Percentiles rank a stretch among this genome's conserved stretches.
Evolutionary conservation across 2,797 vertebrate genomes (phyloP).

Genomic region (Dryobates pubescens): DNA sequence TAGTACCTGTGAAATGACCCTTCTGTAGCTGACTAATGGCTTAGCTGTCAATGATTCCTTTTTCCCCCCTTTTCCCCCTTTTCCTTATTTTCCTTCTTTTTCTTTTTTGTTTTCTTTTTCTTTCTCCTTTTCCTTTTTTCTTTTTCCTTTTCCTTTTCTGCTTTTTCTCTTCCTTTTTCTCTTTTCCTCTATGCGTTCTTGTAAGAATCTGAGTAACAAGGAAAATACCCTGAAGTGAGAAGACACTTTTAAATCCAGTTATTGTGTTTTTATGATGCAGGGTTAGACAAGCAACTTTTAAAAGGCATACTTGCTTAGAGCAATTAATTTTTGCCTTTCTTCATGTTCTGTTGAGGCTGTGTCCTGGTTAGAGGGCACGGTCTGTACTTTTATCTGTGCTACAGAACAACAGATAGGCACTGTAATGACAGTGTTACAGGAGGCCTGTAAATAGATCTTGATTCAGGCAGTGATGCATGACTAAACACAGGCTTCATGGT

Average conservation of each 20-base stretch:
- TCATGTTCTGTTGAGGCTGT: not conserved
- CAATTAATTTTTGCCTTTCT: not conserved
- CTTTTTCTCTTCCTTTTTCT: not conserved
- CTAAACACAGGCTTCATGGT: not conserved
- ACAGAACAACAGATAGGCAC: rapidly evolving
- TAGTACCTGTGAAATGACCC: not conserved
- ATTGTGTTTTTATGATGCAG: not conserved
- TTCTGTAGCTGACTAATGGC: not conserved
- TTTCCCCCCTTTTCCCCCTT: not conserved
- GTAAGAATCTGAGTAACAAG: not conserved
- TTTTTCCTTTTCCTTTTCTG: not conserved
- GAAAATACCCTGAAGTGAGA: not conserved
- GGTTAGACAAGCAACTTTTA: not conserved
- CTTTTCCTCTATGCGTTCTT: not conserved
- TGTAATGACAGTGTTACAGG: not conserved
- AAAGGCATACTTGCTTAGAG: not conserved
- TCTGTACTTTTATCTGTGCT: not conserved
- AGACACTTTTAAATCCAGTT: not conserved
- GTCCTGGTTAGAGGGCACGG: not conserved
- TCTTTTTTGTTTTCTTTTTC: too few relatives aligned
- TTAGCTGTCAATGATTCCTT: not conserved
- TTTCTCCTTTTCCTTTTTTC: not conserved
- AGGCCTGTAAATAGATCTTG: not conserved
- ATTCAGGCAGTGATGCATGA: not conserved
- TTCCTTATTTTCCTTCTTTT: not conserved